Evolutionary conservation across 2,797 vertebrate genomes (phyloP), one percentile per base, ranked within the genome.

Genomic region (Decapterus maruadsi): DNA sequence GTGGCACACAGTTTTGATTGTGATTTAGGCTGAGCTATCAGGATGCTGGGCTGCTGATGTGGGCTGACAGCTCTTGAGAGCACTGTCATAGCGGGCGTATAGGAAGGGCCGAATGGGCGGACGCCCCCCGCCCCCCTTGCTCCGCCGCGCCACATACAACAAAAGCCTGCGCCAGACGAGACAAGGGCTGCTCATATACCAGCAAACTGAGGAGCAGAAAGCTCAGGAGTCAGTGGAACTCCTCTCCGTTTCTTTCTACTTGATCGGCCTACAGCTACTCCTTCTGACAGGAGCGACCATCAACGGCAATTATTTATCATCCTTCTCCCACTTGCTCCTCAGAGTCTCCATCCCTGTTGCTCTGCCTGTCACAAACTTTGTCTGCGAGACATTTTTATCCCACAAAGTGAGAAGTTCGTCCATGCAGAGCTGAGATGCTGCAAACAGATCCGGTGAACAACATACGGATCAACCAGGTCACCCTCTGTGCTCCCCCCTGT

Each of bases 61-160:
- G 83, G 90, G 87, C 84, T 95, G 96, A 96, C 96, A 96, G 95
- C 90, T 95, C 94, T 95, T 86, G 92, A 95, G 94, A 92, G 92
- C 91, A 90, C 93, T 95, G 95, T 95, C 94, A 91, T 90, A 93
- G 90, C 20, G 66, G 89, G 26, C 67, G 90, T 87, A 93, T 88
- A 92, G 87, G 13, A 8, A 71, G 26, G 26, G 61, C 40, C 59
- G 1, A 86, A 81, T 57, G 17, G 85, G 90, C 2, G 71, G 91
- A 89, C 34, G 31, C 83, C 80, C 82, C 84, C 89, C 26, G 3
- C 26, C 26, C 26, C 26, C 26, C 26, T 26, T 83, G 19, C 78
- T 16, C 43, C 9, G 0, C 42, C 34, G 8, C 76, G 42, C 76
- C 61, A 20, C 69, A 31, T 85, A 81, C 86, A 92, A 92, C 91